Evolutionary conservation across 2,113 vertebrate species (phyloP).

Genomic region (Platichthys flesus): DNA sequence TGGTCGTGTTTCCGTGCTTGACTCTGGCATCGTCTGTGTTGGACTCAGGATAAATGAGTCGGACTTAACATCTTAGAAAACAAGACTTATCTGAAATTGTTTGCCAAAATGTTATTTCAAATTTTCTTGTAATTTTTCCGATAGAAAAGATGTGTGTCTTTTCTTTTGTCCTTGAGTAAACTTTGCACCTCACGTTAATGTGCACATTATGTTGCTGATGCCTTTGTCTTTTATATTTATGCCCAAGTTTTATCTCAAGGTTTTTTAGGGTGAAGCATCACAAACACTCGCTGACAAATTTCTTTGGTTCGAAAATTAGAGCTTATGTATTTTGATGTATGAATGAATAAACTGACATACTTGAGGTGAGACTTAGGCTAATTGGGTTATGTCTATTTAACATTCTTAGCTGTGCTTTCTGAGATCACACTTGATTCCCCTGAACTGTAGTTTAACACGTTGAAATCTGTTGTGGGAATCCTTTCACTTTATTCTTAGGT

Average conservation of each 20-base stretch:
- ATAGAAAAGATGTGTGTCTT: background rate
- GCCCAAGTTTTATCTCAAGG: conserved; percentile 14
- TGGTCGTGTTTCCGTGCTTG: conserved; percentile 51
- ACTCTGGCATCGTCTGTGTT: conserved; percentile 19
- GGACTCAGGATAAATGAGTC: background rate
- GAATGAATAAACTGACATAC: conserved; percentile 13
- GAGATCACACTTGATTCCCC: background rate
- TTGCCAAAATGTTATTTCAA: conserved; percentile 25
- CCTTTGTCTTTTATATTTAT: conserved; percentile 10
- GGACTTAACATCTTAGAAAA: background rate
- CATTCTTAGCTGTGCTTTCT: conserved; percentile 4
- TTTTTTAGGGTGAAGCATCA: conserved; percentile 9
- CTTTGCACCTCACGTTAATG: background rate
- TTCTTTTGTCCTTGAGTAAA: background rate
- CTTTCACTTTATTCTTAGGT: background rate
- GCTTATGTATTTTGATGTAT: conserved; percentile 4
- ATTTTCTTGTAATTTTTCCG: conserved; percentile 11
- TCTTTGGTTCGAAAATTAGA: conserved; percentile 1
- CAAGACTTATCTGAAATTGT: background rate
- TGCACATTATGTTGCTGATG: background rate
- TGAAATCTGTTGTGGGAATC: background rate
- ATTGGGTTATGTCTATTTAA: background rate
- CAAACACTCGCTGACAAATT: background rate
- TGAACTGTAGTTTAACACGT: too few relatives aligned
- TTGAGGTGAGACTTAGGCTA: conserved; percentile 12